Base-by-base conservation (phyloP, 2,113 vertebrate genomes). In the Lasiurus borealis region DNA sequence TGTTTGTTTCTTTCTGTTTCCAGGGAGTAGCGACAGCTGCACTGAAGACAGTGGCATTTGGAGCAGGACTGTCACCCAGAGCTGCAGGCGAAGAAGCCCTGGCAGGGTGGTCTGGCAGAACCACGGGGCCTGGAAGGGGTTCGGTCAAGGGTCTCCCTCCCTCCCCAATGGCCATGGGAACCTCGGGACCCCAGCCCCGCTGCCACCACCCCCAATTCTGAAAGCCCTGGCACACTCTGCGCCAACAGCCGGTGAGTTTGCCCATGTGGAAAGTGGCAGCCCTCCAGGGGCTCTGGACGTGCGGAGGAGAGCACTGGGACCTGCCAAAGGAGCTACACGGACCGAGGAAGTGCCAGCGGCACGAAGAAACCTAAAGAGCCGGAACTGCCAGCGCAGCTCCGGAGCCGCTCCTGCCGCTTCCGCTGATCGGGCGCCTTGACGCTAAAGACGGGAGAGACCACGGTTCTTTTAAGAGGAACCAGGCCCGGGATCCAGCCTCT, bases 1-100 rank as follows among this genome's bases (percentile, higher is more conserved):
- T 96, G 94, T 97, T 97, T 97, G 97, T 97, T 97, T 95, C 73
- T 78, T 59, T 94, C 95, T 40, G 96, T 96, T 84, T 96, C 97
- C 84, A 97, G 82, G 94, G 91, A 97, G 85, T 68, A 84, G 90
- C 18, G 64, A 97, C 97, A 97, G 97, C 97, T 97, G 96, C 92
- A 89, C 50, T 18, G 5, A 59, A 77, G 76, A 91, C 34, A 16
- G 59, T 69, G 90, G 85, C 89, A 88, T 44, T 91, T 88, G 50
- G 48, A 93, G 86, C 46, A 75, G 82, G 77, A 88, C 89, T 76
- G 82, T 91, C 54, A n/a, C 36, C 52, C 27, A 88, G 84, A 73
- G 66, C 59, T 73, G 66, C 59, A 82, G 34, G 71, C 72, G 85
- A 19, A 81, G 31, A 19, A 57, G 73, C n/a, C 50, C 76, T 76